Base-by-base conservation (phyloP, 1,140 invertebrate species). In the Metopolophium dirhodum region DNA sequence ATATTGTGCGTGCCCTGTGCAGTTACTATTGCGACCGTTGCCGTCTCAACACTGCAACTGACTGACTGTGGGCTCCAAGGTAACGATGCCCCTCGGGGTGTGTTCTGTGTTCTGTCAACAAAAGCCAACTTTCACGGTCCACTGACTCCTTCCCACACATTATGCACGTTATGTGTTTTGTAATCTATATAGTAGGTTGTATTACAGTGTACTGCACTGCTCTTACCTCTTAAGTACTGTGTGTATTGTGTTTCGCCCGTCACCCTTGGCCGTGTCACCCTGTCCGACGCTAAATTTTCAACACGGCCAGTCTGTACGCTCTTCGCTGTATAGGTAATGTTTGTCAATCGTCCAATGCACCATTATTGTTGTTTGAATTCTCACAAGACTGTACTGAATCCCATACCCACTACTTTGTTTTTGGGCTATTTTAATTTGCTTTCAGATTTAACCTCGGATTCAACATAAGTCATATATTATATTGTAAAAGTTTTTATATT, bases 81-180 rank as follows among this genome's bases (percentile, higher is more conserved):
- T 89, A 89, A 89, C 57, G 30, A 89, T 89, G 18, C 35, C 88
- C 88, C 88, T 37, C 41, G 35, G 88, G 88, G 88, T 57, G 49
- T 87, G 9, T 87, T 41, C 2, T 7, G 41, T 87, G 23, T 47
- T 45, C 26, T 37, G 35, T n/a, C 30, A 89, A 89, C 11, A 23
- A 11, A 11, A 89, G 8, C 20, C 23, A 22, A 86, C 85, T 26
- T 86, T 47, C 20, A 47, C 9, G 37, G 41, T 41, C 8, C n/a
- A 20, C 30, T 77, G 18, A 30, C n/a, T 77, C 30, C 14, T 30
- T 77, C 22, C 41, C 9, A 26, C 23, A 41, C 41, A 7, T 45
- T 14, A 41, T 41, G 41, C 18, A 45, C 45, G 26, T n/a, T 18
- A 47, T 18, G 85, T 47, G 85, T 30, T 86, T 26, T 26, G 83